Evolutionary conservation across 2,888 invertebrate species (phyloP).

Genomic region (Sipha maydis): DNA sequence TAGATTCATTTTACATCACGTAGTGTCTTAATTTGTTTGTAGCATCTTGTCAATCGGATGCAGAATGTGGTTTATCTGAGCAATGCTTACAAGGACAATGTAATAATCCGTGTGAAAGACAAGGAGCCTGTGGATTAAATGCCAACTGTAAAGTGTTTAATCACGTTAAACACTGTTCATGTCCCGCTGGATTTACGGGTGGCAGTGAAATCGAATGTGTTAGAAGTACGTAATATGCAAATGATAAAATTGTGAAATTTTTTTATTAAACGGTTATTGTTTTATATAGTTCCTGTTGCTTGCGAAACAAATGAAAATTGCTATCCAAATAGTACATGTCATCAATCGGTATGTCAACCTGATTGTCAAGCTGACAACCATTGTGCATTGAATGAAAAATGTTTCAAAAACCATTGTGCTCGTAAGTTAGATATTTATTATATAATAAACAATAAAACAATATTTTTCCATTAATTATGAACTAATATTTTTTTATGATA

Average conservation of each 20-base stretch:
- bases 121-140: conserved; percentile 85
- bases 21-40: conserved; percentile 39
- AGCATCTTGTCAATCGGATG: conserved; percentile 82
- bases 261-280: conserved; percentile 52
- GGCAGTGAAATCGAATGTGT: conserved; percentile 86
- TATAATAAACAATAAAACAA: not conserved
- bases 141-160: conserved; percentile 78
- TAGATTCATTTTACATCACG: not conserved
- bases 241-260: not conserved
- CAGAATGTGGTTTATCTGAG: conserved; percentile 83
- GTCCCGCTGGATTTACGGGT: conserved; percentile 87
- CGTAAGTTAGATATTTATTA: conserved; percentile 71
- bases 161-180: conserved; percentile 83
- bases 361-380: conserved; percentile 80
- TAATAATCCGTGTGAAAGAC: conserved; percentile 79
- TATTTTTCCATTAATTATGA: not conserved
- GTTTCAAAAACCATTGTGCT: conserved; percentile 82
- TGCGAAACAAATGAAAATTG: conserved; percentile 80
- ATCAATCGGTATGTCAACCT: conserved; percentile 84
- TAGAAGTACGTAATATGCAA: conserved; percentile 73
- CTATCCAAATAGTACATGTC: conserved; percentile 77
- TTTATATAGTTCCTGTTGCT: conserved; percentile 77
- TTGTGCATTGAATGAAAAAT: conserved; percentile 91
- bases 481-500: not conserved
- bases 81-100: conserved; percentile 86